Base-by-base conservation (phyloP, 1,140 invertebrate genomes). In the Gryllus bimaculatus region DNA sequence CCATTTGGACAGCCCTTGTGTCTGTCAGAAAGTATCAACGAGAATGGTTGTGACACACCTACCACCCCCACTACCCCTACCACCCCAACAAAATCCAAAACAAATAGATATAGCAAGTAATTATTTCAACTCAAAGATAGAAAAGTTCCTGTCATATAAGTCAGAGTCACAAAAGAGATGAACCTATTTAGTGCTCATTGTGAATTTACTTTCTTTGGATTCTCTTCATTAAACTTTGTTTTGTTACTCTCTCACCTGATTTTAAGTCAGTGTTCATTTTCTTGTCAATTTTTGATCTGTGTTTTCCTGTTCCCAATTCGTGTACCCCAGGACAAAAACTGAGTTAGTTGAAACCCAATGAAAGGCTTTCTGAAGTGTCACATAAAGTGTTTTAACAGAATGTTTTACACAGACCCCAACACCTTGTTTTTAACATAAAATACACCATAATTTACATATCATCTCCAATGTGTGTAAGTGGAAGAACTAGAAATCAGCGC, bases 1-100 rank as follows among this genome's bases (percentile, higher is more conserved):
- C 91, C 92, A 66, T 93, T 93, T 84, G 92, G 92, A 83, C 91
- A 93, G 83, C 92, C 92, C 49, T 85, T 93, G 84, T 89, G 91
- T 86, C 87, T 93, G 83, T 84, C 84, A 81, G 81, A 82, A 74
- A 80, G 74, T 26, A 84, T 87, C 80, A 86, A 87, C 82, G 89
- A 90, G 83, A 88, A 89, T 81, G 89, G 88, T 26, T 75, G 73
- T 21, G 75, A 66, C 54, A 66, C 54, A 66, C 54, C 54, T 66
- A 7, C 54, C 54, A 66, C 54, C 10, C 54, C 54, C 18, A 66
- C 54, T 10, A 66, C 54, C 54, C 54, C 54, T 3, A 66, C 54
- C 10, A 66, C 54, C 54, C 54, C 54, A 66, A 21, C 78, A 21
- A 79, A 49, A 47, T n/a, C n/a, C 20, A 79, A 74, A 75, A 79